phyloP scores from a whole-genome alignment of 2,113 vertebrate species.

The Neofelis nebulosa region DNA sequence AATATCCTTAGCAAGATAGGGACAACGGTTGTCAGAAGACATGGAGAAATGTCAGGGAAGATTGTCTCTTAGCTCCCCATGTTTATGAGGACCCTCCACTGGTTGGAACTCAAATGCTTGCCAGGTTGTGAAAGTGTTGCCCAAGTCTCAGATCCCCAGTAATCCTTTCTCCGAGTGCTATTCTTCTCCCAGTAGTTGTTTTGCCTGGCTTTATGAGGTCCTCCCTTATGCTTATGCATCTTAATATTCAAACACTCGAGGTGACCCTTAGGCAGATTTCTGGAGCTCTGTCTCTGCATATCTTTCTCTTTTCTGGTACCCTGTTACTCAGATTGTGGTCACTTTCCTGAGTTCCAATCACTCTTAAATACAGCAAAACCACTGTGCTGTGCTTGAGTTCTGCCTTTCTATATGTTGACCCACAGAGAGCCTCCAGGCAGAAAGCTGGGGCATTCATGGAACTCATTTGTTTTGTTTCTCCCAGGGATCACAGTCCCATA shows the following conservation, averaged over 20 bases:
- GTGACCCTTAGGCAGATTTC: neutral
- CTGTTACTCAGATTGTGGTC: neutral
- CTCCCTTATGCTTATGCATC: neutral
- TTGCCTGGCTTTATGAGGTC: neutral
- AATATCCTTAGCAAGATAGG: conserved; percentile 10
- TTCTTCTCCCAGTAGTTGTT: neutral
- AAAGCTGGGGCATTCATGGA: neutral
- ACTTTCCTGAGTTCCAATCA: neutral
- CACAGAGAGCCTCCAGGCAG: neutral
- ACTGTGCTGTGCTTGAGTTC: neutral
- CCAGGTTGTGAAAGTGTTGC: neutral
- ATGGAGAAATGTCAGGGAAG: neutral
- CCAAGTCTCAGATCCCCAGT: neutral
- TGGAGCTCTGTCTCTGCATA: neutral
- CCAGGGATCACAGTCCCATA: neutral
- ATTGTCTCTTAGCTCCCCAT: neutral
- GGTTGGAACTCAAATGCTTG: neutral
- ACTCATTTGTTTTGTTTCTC: conserved; percentile 37
- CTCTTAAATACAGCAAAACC: neutral
- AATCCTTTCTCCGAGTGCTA: neutral
- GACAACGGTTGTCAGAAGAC: neutral
- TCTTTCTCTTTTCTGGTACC: neutral
- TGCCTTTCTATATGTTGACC: neutral
- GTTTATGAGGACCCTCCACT: neutral
- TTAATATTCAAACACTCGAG: neutral